Base-by-base conservation (phyloP, 2,113 vertebrate genomes). In the Silurus meridionalis region DNA sequence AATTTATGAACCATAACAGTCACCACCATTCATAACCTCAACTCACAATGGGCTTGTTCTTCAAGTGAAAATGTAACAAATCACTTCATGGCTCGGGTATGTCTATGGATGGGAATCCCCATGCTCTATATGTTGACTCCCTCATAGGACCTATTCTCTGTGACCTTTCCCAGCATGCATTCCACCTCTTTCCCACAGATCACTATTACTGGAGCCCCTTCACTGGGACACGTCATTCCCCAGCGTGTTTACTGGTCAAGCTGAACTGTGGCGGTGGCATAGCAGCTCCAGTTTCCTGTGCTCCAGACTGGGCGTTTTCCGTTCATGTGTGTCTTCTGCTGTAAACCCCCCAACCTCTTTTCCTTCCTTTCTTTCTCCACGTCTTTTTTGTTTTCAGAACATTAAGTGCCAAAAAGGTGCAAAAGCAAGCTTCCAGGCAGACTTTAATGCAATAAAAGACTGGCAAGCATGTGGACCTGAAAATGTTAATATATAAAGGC, bases 161-260 rank as follows among this genome's bases (percentile, higher is more conserved):
- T 89, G 88, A 85, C 83, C 86, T 85, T 87, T 89, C 83, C 72
- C 79, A n/a, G 74, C 74, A 64, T 55, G 80, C 64, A n/a, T 57
- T 80, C 80, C 78, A 80, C 77, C 77, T 80, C 84, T 86, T 80
- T 86, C 77, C 84, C 84, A 86, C 84, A 69, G 84, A 21, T 80
- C 13, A 57, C 37, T 72, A 6, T 50, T 80, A 52, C 52, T 57
- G 4, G 11, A 69, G 25, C n/a, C 21, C 50, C 50, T 8, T 71
- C 66, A 71, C 23, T 63, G 78, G 79, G 66, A 57, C 61, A 57
- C 21, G 53, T 4, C 15, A 10, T 63, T 78, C 83, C 21, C 74
- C 3, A 4, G 55, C 48, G 14, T 67, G 46, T 50, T 61, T 52
- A 71, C 28, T 71, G 85, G 80, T 66, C 53, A 71, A 82, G 67